Evolutionary conservation across 2,888 invertebrate genomes (phyloP).

Genomic region (Hermaeophaga mercurialis): DNA sequence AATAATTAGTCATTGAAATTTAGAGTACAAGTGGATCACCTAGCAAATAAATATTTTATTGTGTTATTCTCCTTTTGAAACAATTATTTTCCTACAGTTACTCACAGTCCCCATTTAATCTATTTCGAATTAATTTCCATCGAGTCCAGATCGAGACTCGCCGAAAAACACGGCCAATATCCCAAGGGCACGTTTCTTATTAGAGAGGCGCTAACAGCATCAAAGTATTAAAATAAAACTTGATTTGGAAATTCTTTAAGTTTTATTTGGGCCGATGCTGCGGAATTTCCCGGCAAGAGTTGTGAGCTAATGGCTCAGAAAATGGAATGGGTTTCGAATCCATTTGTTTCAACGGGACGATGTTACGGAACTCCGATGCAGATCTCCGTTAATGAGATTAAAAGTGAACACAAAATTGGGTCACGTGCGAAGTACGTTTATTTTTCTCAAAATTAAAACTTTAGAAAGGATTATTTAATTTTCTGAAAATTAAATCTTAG

Average conservation of each 20-base stretch:
- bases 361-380: conserved; percentile 41
- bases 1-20: too few species aligned
- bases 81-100: too few species aligned
- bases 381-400: conserved; percentile 25
- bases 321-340: conserved; percentile 55
- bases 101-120: too few species aligned
- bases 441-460: too few species aligned
- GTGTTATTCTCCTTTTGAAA: too few species aligned
- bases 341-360: conserved; percentile 49
- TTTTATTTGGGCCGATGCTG: conserved; percentile 27
- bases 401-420: conserved; percentile 1
- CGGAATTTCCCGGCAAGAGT: conserved; percentile 20
- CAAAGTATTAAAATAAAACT: conserved; percentile 31
- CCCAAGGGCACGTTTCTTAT: conserved; percentile 27
- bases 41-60: too few species aligned
- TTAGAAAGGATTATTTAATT: too few species aligned
- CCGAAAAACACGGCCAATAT: background rate
- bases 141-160: too few species aligned
- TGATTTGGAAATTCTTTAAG: conserved; percentile 32
- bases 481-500: too few species aligned
- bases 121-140: too few species aligned
- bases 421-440: background rate
- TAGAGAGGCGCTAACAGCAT: conserved; percentile 16
- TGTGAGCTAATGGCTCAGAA: conserved; percentile 52
- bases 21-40: too few species aligned